phyloP scores from a whole-genome alignment of 64 coral and sea anemone species.

The Actinia tenebrosa region DNA sequence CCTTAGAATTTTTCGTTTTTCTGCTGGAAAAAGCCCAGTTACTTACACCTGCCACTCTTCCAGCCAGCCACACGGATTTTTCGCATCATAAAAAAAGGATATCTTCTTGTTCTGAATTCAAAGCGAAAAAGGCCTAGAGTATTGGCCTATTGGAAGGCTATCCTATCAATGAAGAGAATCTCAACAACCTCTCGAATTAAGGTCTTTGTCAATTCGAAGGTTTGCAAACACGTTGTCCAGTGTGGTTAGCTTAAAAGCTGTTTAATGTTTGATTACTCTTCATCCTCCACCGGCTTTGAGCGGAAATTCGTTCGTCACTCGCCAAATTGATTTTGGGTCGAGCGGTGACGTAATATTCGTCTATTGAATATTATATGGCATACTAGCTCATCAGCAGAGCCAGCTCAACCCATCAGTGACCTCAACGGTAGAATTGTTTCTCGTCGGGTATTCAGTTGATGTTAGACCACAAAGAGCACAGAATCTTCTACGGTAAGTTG shows the following conservation, averaged over 20 bases:
- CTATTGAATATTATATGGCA: background rate
- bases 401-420: constrained; percentile 3
- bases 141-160: background rate
- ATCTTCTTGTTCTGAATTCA: background rate
- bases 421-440: background rate
- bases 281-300: background rate
- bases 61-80: background rate
- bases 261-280: constrained; percentile 9
- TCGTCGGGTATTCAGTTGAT: background rate
- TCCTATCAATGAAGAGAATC: background rate
- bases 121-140: background rate
- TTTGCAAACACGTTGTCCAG: background rate
- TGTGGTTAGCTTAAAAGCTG: constrained; percentile 14
- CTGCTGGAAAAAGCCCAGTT: background rate
- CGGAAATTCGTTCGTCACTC: background rate
- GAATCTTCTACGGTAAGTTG: background rate
- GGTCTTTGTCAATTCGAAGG: background rate
- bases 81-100: background rate
- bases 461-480: constrained; percentile 9
- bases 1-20: background rate
- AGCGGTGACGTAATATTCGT: background rate
- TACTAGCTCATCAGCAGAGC: background rate
- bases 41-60: background rate
- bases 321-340: background rate
- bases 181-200: constrained; percentile 7